phyloP scores from a whole-genome alignment of 1,140 invertebrate genomes.

The Philopotamus ludificatus region DNA sequence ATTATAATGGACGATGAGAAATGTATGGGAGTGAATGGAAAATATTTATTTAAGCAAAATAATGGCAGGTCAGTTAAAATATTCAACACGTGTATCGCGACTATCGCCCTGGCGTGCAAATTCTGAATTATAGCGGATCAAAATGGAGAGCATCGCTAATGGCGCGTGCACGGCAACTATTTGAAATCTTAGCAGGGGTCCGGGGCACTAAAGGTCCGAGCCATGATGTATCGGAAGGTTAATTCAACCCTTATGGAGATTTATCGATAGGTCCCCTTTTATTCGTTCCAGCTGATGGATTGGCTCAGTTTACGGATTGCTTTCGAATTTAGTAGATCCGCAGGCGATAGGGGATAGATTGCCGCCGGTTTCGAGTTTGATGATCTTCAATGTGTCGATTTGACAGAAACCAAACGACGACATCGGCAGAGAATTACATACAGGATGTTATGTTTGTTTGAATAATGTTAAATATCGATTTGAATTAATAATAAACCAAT shows the following conservation, averaged over 20 bases:
- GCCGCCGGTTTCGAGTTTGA: slow-evolving; percentile 10
- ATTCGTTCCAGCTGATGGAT: slow-evolving; percentile 22
- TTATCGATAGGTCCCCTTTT: slow-evolving; percentile 24
- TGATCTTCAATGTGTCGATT: neutral
- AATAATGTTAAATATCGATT: too few species aligned
- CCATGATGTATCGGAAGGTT: slow-evolving; percentile 27
- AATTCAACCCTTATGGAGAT: slow-evolving; percentile 24
- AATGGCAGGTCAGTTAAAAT: too few species aligned
- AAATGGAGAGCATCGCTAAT: slow-evolving; percentile 4
- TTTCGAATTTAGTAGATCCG: slow-evolving; percentile 23
- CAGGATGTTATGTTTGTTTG: too few species aligned
- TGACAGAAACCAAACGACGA: too few species aligned
- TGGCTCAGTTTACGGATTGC: slow-evolving; percentile 23
- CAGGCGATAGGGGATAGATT: neutral
- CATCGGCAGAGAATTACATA: too few species aligned
- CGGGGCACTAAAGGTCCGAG: slow-evolving; percentile 1
- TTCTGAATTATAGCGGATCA: neutral
- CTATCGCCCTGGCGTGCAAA: neutral
- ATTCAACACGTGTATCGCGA: too few species aligned
- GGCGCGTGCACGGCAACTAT: neutral
- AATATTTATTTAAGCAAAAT: too few species aligned
- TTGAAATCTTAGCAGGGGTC: neutral
- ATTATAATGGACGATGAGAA: too few species aligned
- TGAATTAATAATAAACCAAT: too few species aligned
- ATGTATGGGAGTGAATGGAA: too few species aligned